phyloP scores from a whole-genome alignment of 2,113 vertebrate genomes.

The Tachycineta bicolor region DNA sequence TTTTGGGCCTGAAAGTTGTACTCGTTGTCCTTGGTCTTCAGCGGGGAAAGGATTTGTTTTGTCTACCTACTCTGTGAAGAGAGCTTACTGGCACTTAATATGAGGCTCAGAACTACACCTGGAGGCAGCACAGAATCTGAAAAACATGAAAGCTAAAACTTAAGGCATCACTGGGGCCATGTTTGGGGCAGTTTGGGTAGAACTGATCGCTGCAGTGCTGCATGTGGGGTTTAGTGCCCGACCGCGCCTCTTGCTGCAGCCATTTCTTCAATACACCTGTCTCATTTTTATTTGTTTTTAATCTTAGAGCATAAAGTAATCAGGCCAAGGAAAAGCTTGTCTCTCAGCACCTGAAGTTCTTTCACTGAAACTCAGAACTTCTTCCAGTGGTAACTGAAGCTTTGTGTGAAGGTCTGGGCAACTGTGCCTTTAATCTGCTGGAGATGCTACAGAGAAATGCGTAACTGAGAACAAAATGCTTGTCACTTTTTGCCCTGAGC shows the following conservation, averaged over 20 bases:
- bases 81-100: not conserved
- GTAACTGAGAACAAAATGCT: not conserved
- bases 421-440: not conserved
- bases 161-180: not conserved
- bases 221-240: fast-evolving
- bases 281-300: fast-evolving
- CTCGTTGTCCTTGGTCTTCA: not conserved
- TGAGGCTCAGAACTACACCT: not conserved
- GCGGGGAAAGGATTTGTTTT: not conserved
- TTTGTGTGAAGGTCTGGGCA: not conserved
- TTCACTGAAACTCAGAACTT: not conserved
- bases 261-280: fast-evolving
- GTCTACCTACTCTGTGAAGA: not conserved
- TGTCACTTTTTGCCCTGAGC: not conserved
- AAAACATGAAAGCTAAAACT: not conserved
- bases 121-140: not conserved
- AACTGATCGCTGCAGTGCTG: not conserved
- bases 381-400: not conserved
- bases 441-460: not conserved
- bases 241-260: not conserved
- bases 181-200: not conserved
- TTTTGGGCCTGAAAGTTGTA: not conserved
- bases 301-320: not conserved
- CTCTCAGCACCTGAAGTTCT: not conserved
- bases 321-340: not conserved